phyloP scores from a whole-genome alignment of 2,113 vertebrate genomes.

The Myiopsitta monachus region DNA sequence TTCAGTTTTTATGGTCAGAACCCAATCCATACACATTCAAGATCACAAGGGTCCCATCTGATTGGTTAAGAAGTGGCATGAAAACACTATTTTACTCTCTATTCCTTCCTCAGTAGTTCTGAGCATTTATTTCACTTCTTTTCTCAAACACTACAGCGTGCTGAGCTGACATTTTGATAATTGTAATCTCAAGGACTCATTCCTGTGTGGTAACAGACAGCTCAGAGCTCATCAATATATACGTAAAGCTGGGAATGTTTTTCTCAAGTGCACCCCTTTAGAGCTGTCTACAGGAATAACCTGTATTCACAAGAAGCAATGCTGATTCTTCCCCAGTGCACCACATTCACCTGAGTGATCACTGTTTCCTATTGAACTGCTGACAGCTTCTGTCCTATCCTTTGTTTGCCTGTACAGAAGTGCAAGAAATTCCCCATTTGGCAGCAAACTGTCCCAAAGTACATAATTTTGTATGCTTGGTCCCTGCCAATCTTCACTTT shows the following conservation, averaged over 20 bases:
- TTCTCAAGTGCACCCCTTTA: background rate
- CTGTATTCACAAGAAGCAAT: background rate
- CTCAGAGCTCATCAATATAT: background rate
- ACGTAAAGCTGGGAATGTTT: background rate
- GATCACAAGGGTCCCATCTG: background rate
- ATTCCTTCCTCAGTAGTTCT: background rate
- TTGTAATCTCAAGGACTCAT: background rate
- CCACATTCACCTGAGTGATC: background rate
- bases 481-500: background rate
- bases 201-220: background rate
- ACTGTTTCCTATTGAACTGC: background rate
- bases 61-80: background rate
- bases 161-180: background rate
- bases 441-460: background rate
- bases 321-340: background rate
- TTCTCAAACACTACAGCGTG: background rate
- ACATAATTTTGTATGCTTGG: background rate
- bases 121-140: background rate
- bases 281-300: background rate
- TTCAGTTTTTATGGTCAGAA: background rate
- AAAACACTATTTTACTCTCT: background rate
- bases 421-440: background rate
- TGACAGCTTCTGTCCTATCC: background rate
- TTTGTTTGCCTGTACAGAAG: background rate
- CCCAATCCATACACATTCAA: background rate